Evolutionary conservation across 1,140 invertebrate species (phyloP).

Genomic region (Aphelenchoides besseyi): DNA sequence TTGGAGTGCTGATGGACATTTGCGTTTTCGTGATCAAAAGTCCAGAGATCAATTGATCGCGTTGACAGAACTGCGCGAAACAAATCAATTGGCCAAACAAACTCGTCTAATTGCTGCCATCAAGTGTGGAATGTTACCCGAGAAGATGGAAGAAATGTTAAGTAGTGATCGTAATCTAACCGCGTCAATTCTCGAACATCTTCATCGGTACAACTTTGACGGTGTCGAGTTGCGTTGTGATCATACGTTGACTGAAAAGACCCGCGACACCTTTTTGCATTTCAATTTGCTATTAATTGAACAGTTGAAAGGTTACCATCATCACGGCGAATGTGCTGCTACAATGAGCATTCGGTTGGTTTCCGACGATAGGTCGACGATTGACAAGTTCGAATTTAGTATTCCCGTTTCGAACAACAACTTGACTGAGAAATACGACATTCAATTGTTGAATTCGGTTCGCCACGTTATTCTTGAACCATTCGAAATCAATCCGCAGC

Average conservation of each 20-base stretch:
- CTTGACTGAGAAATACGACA: conserved; percentile 22
- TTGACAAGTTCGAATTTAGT: conserved; percentile 4
- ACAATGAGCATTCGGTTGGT: conserved; percentile 24
- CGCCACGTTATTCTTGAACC: conserved; percentile 28
- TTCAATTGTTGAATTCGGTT: conserved; percentile 17
- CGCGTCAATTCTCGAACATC: background rate
- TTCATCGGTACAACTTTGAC: background rate
- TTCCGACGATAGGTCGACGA: background rate
- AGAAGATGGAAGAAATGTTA: conserved; percentile 16
- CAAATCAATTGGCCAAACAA: background rate
- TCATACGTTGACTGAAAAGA: background rate
- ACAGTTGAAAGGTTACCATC: background rate
- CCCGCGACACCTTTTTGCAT: background rate
- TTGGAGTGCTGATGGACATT: conserved; percentile 9
- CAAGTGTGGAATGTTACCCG: conserved; percentile 1
- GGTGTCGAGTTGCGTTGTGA: conserved; percentile 25
- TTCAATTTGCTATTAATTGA: background rate
- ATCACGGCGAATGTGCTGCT: background rate
- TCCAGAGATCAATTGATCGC: background rate
- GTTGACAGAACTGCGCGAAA: background rate
- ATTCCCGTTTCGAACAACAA: conserved; percentile 29
- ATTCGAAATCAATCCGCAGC: conserved; percentile 11
- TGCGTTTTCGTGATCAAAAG: background rate
- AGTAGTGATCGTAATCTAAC: background rate
- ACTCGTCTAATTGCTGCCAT: conserved; percentile 9